Conservation (phyloP, 2,797 vertebrate genomes). For the Brachymystax lenok region DNA sequence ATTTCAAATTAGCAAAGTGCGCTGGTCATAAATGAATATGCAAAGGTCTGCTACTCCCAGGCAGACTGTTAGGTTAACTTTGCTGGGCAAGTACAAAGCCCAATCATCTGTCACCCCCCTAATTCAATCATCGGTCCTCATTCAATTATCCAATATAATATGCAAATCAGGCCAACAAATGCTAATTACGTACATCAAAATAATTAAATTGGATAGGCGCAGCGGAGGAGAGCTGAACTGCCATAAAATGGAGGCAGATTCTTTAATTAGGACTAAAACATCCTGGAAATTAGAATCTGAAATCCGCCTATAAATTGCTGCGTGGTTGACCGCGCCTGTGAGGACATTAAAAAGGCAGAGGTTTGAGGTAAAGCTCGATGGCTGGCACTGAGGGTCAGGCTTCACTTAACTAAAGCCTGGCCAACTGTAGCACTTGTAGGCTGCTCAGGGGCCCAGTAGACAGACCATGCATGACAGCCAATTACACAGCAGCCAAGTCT, state of each 20-base stretch:
- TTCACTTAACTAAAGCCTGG: slow-evolving; percentile 72
- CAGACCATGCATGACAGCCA: slow-evolving; percentile 70
- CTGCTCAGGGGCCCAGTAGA: slow-evolving; percentile 59
- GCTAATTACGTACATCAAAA: slow-evolving; percentile 85
- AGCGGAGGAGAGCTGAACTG: slow-evolving; percentile 65
- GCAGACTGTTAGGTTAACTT: slow-evolving; percentile 45
- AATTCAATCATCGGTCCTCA: slow-evolving; percentile 85
- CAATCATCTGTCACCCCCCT: slow-evolving; percentile 76
- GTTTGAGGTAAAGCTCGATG: slow-evolving; percentile 51
- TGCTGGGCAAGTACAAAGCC: slow-evolving; percentile 57
- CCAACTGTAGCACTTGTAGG: slow-evolving; percentile 70
- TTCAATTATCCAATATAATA: slow-evolving; percentile 92
- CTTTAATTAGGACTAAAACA: slow-evolving; percentile 78
- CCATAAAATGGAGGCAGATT: slow-evolving; percentile 68
- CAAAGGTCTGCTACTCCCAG: slow-evolving; percentile 69
- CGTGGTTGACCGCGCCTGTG: slow-evolving; percentile 21
- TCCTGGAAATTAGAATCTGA: slow-evolving; percentile 77
- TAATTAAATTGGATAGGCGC: slow-evolving; percentile 84
- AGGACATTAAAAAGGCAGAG: slow-evolving; percentile 42
- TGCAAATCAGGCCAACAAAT: slow-evolving; percentile 83
- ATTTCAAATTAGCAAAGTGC: slow-evolving; percentile 64
- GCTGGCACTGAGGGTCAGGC: slow-evolving; percentile 65
- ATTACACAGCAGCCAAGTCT: slow-evolving; percentile 71
- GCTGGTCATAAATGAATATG: slow-evolving; percentile 68
- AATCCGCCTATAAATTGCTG: slow-evolving; percentile 69